Evolutionary conservation across 2,797 vertebrate species (phyloP).

Genomic region (Oreonectes daqikongensis): DNA sequence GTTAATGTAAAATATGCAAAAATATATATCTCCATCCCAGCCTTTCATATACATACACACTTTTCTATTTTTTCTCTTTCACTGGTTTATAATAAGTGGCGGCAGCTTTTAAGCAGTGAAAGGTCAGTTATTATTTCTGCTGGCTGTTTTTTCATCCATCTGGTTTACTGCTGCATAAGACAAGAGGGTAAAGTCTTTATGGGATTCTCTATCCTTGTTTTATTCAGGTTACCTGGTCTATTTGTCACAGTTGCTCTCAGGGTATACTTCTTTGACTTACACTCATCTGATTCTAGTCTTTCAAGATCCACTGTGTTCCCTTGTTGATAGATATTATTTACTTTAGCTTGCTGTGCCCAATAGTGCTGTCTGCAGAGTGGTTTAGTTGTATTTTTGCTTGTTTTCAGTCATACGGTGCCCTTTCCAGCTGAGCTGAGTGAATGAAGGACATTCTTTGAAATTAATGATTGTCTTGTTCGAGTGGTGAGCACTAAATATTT

Average conservation of each 20-base stretch:
- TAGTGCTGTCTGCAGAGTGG: constrained; percentile 11
- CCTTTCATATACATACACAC: neutral
- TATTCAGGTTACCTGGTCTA: neutral
- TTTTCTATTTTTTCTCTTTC: neutral
- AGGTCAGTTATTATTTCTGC: constrained; percentile 8
- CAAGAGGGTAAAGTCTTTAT: constrained; percentile 27
- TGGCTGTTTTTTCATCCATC: neutral
- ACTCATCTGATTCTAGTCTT: constrained; percentile 15
- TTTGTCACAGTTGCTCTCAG: neutral
- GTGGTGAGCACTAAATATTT: constrained; percentile 50
- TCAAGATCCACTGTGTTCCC: neutral
- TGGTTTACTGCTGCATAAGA: constrained; percentile 24
- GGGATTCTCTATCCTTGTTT: neutral
- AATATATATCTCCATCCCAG: constrained; percentile 18
- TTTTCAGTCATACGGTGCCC: constrained; percentile 51
- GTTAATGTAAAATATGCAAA: neutral
- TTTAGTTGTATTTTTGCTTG: constrained; percentile 46
- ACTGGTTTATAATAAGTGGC: constrained; percentile 28
- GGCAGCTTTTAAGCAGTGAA: constrained; percentile 4
- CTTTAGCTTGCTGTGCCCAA: constrained; percentile 16
- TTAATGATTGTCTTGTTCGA: constrained; percentile 55
- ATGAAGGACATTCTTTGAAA: constrained; percentile 49
- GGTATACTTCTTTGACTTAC: neutral
- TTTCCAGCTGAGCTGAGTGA: constrained; percentile 51
- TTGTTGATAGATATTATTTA: constrained; percentile 41